A percentile compares a stretch with the other conserved stretches of the same genome.
These are phyloP conservation scores for Melanitta fusca DNA, from an alignment of 2,797 vertebrate species.

Conservation along the genomic window DNA sequence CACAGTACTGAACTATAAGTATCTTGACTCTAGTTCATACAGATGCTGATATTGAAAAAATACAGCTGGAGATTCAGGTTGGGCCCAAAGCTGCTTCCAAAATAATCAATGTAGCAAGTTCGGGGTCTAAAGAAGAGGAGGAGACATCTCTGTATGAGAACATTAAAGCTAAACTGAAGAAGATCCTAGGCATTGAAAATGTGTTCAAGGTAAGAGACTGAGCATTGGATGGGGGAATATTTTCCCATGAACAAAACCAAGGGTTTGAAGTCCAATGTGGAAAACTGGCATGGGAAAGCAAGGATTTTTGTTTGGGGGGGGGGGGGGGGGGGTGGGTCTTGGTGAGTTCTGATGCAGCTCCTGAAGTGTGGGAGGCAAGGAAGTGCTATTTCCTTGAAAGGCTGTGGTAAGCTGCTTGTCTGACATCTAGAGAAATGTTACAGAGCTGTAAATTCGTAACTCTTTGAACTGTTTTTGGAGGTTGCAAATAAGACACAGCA, in stretches of 20 bases:
- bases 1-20: background rate
- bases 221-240: background rate
- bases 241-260: background rate
- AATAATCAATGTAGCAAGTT: conserved; percentile 74
- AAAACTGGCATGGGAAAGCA: background rate
- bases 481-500: conserved; percentile 45
- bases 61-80: conserved; percentile 83
- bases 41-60: conserved; percentile 80
- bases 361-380: background rate
- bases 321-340: background rate
- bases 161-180: conserved; percentile 79
- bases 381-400: background rate
- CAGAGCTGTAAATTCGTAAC: background rate
- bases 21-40: conserved; percentile 28
- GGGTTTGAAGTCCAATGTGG: background rate
- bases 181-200: conserved; percentile 75
- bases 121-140: conserved; percentile 22
- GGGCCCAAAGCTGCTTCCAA: conserved; percentile 83
- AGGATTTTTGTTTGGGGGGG: background rate
- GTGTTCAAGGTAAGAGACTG: conserved; percentile 43
- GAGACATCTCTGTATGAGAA: background rate
- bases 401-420: background rate
- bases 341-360: background rate
- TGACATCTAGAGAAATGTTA: background rate
- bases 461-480: conserved; percentile 48